Percentiles rank a stretch among this genome's conserved stretches.
Conservation (phyloP, 2,113 vertebrate species). For the Lipophrys pholis region DNA sequence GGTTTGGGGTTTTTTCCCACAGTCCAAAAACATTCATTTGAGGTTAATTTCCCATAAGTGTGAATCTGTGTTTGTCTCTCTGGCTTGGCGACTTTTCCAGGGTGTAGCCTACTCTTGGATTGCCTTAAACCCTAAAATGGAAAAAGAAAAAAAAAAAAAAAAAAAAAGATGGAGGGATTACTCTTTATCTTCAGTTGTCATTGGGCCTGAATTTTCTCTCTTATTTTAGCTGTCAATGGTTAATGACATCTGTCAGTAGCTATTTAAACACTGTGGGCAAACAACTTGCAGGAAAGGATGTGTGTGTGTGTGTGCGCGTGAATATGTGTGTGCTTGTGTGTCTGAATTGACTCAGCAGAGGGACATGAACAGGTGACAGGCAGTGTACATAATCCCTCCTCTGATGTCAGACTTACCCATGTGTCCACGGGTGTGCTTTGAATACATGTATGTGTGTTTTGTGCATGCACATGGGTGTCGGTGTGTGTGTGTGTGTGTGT, state of each 20-base stretch:
- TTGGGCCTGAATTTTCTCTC: slow-evolving; percentile 12
- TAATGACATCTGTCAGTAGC: slow-evolving; percentile 41
- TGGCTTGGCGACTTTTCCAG: no score
- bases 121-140: no score
- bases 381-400: slow-evolving; percentile 69
- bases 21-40: no score
- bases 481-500: slow-evolving; percentile 47
- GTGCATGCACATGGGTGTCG: slow-evolving; percentile 34
- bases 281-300: slow-evolving; percentile 12
- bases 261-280: slow-evolving; percentile 38
- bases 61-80: no score
- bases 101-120: no score
- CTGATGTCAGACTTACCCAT: slow-evolving; percentile 62
- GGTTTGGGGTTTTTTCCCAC: no score
- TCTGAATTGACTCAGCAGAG: slow-evolving; percentile 41
- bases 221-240: slow-evolving; percentile 47
- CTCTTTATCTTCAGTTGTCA: not conserved
- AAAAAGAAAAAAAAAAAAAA: no score
- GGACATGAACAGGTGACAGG: slow-evolving; percentile 77
- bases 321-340: slow-evolving; percentile 24
- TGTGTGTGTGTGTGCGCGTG: not conserved
- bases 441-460: slow-evolving; percentile 65
- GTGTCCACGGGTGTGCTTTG: slow-evolving; percentile 53
- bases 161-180: no score
- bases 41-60: no score